phyloP scores from a whole-genome alignment of 2,797 vertebrate species.

The Coregonus suidteri region DNA sequence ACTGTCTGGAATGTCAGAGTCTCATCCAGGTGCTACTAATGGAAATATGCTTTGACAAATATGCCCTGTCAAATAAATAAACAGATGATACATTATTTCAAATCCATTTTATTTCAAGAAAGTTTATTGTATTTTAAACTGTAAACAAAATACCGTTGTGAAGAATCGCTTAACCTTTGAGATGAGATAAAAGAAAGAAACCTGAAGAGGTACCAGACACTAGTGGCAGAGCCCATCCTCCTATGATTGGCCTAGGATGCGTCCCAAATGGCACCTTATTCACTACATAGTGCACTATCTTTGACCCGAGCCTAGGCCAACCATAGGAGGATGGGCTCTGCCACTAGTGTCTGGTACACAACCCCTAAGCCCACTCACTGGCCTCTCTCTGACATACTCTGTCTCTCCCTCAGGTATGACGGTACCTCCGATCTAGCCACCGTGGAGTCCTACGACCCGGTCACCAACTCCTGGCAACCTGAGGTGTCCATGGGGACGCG shows the following conservation, averaged over 20 bases:
- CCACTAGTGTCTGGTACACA: not conserved
- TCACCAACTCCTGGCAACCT: constrained; percentile 93
- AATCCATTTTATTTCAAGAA: not conserved
- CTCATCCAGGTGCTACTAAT: not conserved
- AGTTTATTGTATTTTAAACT: not conserved
- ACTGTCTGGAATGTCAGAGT: not conserved
- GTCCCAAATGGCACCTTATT: no score
- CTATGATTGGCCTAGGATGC: no score
- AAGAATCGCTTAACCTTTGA: no score
- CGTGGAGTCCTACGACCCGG: constrained; percentile 95
- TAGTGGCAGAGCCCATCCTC: no score
- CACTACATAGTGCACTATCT: no score
- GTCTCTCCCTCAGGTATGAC: constrained; percentile 81
- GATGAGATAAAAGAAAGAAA: no score
- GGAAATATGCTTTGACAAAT: not conserved
- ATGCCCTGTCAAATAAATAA: not conserved
- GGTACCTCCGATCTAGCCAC: constrained; percentile 96
- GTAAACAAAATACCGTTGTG: not conserved
- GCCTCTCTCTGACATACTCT: not conserved
- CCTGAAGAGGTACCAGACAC: no score
- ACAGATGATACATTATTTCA: not conserved
- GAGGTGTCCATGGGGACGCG: constrained; percentile 98
- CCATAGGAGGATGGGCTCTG: not conserved
- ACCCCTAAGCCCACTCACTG: not conserved
- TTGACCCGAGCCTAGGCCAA: no score